A percentile compares a stretch with the other conserved stretches of the same genome.
phyloP scores from a whole-genome alignment of 35 echinoderm and acorn worm genomes.

The Apostichopus parvimensis region DNA sequence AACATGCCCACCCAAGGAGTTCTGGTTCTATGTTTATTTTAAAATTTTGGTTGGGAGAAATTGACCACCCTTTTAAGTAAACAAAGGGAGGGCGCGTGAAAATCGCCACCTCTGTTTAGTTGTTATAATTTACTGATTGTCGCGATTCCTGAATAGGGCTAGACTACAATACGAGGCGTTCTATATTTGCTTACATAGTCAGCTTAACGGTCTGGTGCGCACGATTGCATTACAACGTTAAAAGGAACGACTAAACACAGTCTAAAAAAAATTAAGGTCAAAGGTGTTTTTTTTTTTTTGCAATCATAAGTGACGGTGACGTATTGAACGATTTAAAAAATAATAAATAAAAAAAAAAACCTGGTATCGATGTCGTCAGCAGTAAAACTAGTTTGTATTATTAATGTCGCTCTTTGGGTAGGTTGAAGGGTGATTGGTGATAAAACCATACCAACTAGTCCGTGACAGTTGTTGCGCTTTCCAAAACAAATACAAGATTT shows the following conservation, averaged over 20 bases:
- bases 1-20: slow-evolving; percentile 99
- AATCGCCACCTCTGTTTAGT: slow-evolving; percentile 65
- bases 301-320: neutral
- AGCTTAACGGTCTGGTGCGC: slow-evolving; percentile 13
- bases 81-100: slow-evolving; percentile 83
- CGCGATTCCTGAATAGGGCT: neutral
- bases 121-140: slow-evolving; percentile 41
- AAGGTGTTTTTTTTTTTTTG: slow-evolving; percentile 1
- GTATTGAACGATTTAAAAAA: neutral
- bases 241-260: slow-evolving; percentile 32
- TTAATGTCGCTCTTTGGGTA: slow-evolving; percentile 2
- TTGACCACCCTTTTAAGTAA: slow-evolving; percentile 99
- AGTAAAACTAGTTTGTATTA: slow-evolving; percentile 27
- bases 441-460: neutral
- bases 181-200: slow-evolving; percentile 29
- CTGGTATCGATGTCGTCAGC: neutral
- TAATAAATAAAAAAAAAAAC: neutral
- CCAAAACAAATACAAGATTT: slow-evolving; percentile 12
- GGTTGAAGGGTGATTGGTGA: neutral
- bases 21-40: slow-evolving; percentile 94
- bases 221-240: neutral
- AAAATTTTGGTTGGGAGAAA: slow-evolving; percentile 99
- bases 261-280: slow-evolving; percentile 21
- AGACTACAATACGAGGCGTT: slow-evolving; percentile 42
- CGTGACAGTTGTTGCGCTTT: slow-evolving; percentile 23